Conservation (phyloP, 1,140 invertebrate genomes). For the Lamellibrachia luymesi region DNA sequence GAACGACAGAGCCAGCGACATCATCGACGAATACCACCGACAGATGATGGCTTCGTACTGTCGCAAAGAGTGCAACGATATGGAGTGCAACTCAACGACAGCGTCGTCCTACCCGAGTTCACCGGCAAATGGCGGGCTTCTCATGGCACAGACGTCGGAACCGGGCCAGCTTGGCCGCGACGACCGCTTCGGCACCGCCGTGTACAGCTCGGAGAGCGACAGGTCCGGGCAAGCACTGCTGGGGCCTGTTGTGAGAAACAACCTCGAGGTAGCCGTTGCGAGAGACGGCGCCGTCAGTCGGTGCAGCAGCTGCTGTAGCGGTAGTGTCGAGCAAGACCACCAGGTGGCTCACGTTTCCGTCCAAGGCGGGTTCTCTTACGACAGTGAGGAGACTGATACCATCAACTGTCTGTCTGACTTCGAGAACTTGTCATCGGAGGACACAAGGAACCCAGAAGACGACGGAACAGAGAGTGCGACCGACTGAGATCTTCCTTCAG, state of each 20-base stretch:
- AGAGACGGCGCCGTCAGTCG: neutral
- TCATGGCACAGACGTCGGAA: neutral
- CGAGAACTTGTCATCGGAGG: neutral
- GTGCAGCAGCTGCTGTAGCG: neutral
- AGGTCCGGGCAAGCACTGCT: neutral
- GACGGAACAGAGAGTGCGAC: neutral
- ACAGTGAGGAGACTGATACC: neutral
- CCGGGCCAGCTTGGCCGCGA: neutral
- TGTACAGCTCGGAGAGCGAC: neutral
- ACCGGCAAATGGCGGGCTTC: neutral
- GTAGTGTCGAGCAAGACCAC: neutral
- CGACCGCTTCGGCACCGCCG: neutral
- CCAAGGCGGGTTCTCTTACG: neutral
- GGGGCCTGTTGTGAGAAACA: neutral
- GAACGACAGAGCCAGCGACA: neutral
- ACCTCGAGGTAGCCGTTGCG: neutral
- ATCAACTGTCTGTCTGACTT: neutral
- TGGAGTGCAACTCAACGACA: neutral
- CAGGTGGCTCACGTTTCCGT: neutral
- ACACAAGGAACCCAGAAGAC: neutral
- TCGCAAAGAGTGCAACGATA: neutral
- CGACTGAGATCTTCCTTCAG: neutral
- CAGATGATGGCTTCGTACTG: neutral
- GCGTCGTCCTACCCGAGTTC: neutral
- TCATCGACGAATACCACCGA: neutral